phyloP scores from a whole-genome alignment of 2,797 vertebrate species.

The Pantherophis vulpinus region DNA sequence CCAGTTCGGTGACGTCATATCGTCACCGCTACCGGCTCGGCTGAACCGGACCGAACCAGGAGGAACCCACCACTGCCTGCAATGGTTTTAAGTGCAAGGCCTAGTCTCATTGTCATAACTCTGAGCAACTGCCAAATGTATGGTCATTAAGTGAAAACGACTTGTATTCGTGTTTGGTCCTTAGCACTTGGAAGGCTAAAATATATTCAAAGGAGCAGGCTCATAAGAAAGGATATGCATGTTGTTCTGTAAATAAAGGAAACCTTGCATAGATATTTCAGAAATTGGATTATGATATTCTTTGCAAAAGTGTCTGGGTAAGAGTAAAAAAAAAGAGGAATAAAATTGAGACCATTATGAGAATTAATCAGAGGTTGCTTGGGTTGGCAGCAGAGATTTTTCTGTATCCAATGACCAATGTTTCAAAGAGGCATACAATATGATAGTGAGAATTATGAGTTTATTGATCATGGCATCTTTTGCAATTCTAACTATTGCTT shows the following conservation, averaged over 20 bases:
- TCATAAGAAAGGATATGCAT: not conserved
- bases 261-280: not conserved
- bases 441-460: not conserved
- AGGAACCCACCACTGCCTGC: too few species aligned
- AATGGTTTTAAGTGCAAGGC: too few species aligned
- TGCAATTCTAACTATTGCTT: not conserved
- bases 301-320: not conserved
- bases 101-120: too few species aligned
- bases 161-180: not conserved
- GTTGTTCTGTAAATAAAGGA: not conserved
- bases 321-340: not conserved
- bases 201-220: not conserved
- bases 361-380: not conserved
- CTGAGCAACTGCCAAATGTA: too few species aligned
- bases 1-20: too few species aligned
- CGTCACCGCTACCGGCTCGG: too few species aligned
- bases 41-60: too few species aligned
- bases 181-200: not conserved
- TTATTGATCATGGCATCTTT: not conserved
- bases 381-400: not conserved
- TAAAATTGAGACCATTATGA: not conserved
- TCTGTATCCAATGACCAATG: too few species aligned
- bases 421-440: not conserved
- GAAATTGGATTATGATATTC: not conserved
- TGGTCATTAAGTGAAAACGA: too few species aligned